Base-by-base conservation (phyloP, 2,888 invertebrate genomes). In the Torymus aiolomorphi region DNA sequence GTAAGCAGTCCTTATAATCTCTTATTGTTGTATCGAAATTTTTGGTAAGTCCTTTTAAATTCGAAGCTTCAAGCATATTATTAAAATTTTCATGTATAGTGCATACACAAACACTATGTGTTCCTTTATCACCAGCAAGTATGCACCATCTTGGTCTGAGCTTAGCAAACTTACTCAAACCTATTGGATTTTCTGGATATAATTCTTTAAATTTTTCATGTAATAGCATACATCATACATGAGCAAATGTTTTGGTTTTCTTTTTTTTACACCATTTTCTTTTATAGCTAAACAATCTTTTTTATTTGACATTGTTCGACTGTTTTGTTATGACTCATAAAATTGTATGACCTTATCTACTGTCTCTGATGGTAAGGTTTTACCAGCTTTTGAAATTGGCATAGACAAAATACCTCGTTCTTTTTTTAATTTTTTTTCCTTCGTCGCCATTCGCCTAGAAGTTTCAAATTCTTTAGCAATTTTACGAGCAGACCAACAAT, bases 71-170 rank as follows among this genome's bases (percentile, higher is more conserved):
- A 16, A 65, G 18, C 51, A 65, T 65, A 13, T 13, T 51, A n/a
- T 82, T 82, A 1, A 82, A 62, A 79, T 82, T 83, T 72, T 82
- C 61, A 69, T 83, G 82, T 16, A 79, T 65, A n/a, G 52, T n/a
- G 73, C 71, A 82, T 18, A 80, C 83, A 59, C 82, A 81, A 14
- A 83, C 83, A 4, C 76, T 67, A 66, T 82, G 82, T 13, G 78
- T 83, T n/a, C 80, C 81, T 13, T 69, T 59, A 14, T 65, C 74
- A 61, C 78, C 74, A 63, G 73, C 72, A 18, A 82, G 67, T 31
- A 82, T 70, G 66, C 82, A 82, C 20, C 69, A 14, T 59, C 51
- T 72, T 14, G 71, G 82, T 76, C 78, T 49, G 10, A 76, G 65
- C 24, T 59, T 57, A 51, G 51, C n/a, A 51, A 51, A 65, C 18